A percentile compares a stretch with the other conserved stretches of the same genome.
Conservation (phyloP, 2,888 invertebrate species). For the Dynastes hyllus region DNA sequence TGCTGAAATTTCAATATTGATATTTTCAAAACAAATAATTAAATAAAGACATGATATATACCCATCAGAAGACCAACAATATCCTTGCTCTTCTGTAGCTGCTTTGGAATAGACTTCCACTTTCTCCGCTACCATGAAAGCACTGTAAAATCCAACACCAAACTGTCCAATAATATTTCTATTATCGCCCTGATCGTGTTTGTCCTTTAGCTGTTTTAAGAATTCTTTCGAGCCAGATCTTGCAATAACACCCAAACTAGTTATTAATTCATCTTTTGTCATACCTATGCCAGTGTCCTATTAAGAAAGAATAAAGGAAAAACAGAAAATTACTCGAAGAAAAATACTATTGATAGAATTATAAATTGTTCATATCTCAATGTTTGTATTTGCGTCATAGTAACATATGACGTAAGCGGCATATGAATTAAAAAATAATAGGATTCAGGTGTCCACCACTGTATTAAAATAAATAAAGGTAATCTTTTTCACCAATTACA, state of each 20-base stretch:
- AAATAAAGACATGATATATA: conserved; percentile 64
- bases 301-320: not conserved
- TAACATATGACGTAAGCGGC: too few species aligned
- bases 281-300: conserved; percentile 96
- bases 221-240: conserved; percentile 96
- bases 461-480: too few species aligned
- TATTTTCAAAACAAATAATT: not conserved
- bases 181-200: conserved; percentile 74
- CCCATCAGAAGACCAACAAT: conserved; percentile 95
- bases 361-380: too few species aligned
- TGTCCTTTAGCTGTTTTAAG: conserved; percentile 85
- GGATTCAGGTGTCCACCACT: too few species aligned
- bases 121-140: conserved; percentile 97
- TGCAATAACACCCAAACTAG: conserved; percentile 96
- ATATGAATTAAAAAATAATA: too few species aligned
- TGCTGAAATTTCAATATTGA: conserved; percentile 20
- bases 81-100: conserved; percentile 80
- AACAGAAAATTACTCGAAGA: too few species aligned
- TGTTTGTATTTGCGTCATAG: too few species aligned
- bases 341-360: too few species aligned
- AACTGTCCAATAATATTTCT: conserved; percentile 96
- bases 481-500: too few species aligned
- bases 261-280: conserved; percentile 92
- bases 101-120: conserved; percentile 93
- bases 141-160: conserved; percentile 98